A percentile compares a stretch with the other conserved stretches of the same genome.
These are phyloP conservation scores for Sitobion miscanthi DNA, from an alignment of 1,140 invertebrate species.

Conservation along the genomic window DNA sequence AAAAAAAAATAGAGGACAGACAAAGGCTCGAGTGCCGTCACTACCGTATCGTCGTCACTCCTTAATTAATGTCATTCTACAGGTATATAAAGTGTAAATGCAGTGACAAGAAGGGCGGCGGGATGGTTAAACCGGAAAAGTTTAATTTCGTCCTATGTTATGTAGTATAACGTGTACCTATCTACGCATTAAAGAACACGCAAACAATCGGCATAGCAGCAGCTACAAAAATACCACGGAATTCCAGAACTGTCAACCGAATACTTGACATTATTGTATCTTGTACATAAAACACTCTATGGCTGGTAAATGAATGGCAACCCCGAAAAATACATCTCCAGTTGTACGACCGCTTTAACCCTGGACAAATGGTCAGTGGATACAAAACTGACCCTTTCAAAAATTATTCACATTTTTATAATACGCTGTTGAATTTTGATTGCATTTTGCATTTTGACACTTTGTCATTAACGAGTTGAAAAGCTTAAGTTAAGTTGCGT, in stretches of 20 bases:
- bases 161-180: background rate
- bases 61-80: constrained; percentile 27
- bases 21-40: background rate
- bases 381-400: background rate
- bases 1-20: background rate
- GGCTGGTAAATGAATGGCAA: background rate
- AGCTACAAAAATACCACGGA: background rate
- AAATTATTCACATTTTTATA: background rate
- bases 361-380: background rate
- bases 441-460: no score
- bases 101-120: background rate
- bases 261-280: constrained; percentile 21
- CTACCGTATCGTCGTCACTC: constrained; percentile 5
- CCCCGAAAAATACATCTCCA: background rate
- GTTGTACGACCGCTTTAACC: background rate
- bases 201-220: background rate
- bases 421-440: background rate
- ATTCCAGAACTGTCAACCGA: constrained; percentile 22
- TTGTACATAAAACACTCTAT: background rate
- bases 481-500: background rate
- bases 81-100: constrained; percentile 28
- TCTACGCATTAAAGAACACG: background rate
- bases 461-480: background rate
- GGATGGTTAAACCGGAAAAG: background rate
- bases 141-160: constrained; percentile 30